A percentile compares a stretch with the other conserved stretches of the same genome.
Evolutionary conservation across 2,888 invertebrate genomes (phyloP).

Genomic region (Amphipoea oculea): DNA sequence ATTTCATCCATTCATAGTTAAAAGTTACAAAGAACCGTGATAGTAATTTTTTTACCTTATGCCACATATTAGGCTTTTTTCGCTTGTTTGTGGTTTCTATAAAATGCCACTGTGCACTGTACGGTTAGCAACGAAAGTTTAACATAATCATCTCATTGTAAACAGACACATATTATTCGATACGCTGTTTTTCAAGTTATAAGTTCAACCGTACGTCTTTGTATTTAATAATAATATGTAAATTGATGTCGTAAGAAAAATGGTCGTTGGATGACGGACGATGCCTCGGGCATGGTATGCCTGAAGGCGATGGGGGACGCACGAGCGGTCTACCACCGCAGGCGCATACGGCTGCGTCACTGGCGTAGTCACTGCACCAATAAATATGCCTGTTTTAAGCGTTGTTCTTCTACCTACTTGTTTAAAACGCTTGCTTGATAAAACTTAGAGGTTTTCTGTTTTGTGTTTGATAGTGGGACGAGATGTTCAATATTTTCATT

Average conservation of each 20-base stretch:
- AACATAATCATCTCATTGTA: no score
- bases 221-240: neutral
- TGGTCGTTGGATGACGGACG: slow-evolving; percentile 10
- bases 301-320: slow-evolving; percentile 23
- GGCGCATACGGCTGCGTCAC: slow-evolving; percentile 11
- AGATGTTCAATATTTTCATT: neutral
- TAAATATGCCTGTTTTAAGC: slow-evolving; percentile 11
- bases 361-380: slow-evolving; percentile 5
- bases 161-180: neutral
- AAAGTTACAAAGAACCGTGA: neutral
- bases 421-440: neutral
- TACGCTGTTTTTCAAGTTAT: neutral
- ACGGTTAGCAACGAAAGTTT: neutral
- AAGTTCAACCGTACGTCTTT: neutral
- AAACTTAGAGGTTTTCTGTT: neutral
- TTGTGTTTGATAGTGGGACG: neutral
- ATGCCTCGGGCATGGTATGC: slow-evolving; percentile 18
- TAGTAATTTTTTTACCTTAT: neutral
- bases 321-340: slow-evolving; percentile 10
- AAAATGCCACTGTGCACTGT: neutral
- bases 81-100: neutral
- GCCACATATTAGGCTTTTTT: neutral
- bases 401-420: neutral
- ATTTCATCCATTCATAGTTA: slow-evolving; percentile 7
- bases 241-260: neutral